These are phyloP conservation scores for Microctenopoma lineatum DNA, from an alignment of 2,797 vertebrate species.

Conservation along the genomic window DNA sequence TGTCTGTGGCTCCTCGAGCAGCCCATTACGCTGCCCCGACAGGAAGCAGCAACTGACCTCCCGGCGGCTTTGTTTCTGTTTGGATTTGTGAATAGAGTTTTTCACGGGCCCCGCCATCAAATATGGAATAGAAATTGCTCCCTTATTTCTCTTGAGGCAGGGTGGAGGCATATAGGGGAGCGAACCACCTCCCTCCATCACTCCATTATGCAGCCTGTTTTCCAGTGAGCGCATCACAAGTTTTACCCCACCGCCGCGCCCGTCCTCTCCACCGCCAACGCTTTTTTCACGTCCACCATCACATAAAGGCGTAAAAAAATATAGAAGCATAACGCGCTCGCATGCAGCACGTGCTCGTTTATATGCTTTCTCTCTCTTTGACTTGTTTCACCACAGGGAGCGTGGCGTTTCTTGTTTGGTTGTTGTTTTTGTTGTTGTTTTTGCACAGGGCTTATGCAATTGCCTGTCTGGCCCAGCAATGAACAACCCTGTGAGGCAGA, in stretches of 20 bases:
- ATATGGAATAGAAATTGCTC: constrained; percentile 99
- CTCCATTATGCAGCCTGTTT: constrained; percentile 99
- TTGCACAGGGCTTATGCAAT: constrained; percentile 72
- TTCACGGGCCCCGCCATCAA: constrained; percentile 92
- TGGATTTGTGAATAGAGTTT: constrained; percentile 99
- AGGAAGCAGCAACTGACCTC: constrained; percentile 93
- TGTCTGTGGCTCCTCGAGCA: constrained; percentile 86
- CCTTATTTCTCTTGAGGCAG: constrained; percentile 96
- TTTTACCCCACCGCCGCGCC: constrained; percentile 78
- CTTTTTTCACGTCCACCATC: constrained; percentile 44
- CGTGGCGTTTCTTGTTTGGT: constrained; percentile 59
- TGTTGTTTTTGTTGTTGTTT: constrained; percentile 70
- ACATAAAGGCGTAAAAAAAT: constrained; percentile 76
- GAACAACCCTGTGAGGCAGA: constrained; percentile 69
- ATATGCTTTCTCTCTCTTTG: not conserved
- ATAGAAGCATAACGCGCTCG: constrained; percentile 8
- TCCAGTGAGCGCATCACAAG: constrained; percentile 98
- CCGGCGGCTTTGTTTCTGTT: constrained; percentile 99
- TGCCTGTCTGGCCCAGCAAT: constrained; percentile 70
- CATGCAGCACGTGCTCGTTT: constrained; percentile 15
- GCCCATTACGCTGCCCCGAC: constrained; percentile 93
- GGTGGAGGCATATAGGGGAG: constrained; percentile 33
- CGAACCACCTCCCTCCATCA: constrained; percentile 62
- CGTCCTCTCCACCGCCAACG: constrained; percentile 65
- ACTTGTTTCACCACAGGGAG: constrained; percentile 53